Evolutionary conservation across 2,888 invertebrate species (phyloP).

Genomic region (Tenthredo scrophulariae): DNA sequence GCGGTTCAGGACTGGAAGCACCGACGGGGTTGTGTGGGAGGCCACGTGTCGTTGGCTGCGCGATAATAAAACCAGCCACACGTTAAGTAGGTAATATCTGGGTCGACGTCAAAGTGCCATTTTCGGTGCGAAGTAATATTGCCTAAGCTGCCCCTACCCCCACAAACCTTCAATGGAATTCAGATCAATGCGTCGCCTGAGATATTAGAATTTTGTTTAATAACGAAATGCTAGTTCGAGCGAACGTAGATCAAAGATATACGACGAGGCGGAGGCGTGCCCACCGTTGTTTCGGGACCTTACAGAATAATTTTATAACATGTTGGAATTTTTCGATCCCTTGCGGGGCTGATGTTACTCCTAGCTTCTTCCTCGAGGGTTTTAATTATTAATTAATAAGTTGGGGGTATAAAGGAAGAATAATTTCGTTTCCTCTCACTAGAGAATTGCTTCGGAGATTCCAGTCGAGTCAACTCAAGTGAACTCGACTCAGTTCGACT

Average conservation of each 20-base stretch:
- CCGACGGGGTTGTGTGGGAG: conserved; percentile 12
- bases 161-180: conserved; percentile 25
- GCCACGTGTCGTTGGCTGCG: conserved; percentile 40
- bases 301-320: not conserved
- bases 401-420: conserved; percentile 15
- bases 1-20: not conserved
- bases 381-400: conserved; percentile 40
- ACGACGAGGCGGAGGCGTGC: not conserved
- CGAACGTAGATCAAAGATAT: conserved; percentile 45
- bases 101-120: conserved; percentile 50
- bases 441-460: not conserved
- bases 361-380: not conserved
- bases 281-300: conserved; percentile 18
- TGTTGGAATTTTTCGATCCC: not conserved
- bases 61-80: conserved; percentile 51
- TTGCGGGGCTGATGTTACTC: not conserved
- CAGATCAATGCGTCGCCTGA: conserved; percentile 46
- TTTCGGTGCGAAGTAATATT: conserved; percentile 49
- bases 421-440: conserved; percentile 23
- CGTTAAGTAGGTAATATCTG: conserved; percentile 51
- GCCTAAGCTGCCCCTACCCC: conserved; percentile 37
- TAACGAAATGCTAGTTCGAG: conserved; percentile 49
- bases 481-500: conserved; percentile 51
- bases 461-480: conserved; percentile 1
- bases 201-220: conserved; percentile 49